phyloP scores from a whole-genome alignment of 2,797 vertebrate genomes.

The Bradypus variegatus region DNA sequence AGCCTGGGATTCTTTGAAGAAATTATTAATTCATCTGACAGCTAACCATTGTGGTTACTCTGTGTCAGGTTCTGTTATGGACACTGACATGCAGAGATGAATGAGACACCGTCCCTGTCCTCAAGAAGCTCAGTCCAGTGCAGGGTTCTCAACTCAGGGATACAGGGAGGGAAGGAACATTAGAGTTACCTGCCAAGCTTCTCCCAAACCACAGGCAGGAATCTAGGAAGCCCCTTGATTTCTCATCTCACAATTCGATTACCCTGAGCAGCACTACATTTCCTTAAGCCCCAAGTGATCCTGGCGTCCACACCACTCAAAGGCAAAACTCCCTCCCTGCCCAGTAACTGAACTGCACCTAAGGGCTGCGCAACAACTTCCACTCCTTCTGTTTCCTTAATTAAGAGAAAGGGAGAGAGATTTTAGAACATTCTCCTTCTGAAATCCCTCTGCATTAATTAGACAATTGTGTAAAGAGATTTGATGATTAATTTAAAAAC shows the following conservation, averaged over 20 bases:
- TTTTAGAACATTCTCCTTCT: slow-evolving; percentile 16
- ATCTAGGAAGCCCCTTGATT: background rate
- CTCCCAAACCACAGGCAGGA: background rate
- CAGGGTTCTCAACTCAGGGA: background rate
- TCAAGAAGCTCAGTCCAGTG: background rate
- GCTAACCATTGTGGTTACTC: background rate
- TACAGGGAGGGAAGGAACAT: background rate
- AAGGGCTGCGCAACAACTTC: background rate
- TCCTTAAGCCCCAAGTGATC: background rate
- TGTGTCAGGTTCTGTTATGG: background rate
- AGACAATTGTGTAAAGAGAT: slow-evolving; percentile 34
- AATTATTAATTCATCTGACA: background rate
- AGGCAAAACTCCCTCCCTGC: background rate
- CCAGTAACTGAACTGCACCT: background rate
- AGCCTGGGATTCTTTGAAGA: background rate
- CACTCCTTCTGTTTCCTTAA: background rate
- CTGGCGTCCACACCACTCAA: background rate
- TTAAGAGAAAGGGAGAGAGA: background rate
- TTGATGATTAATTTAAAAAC: slow-evolving; percentile 46
- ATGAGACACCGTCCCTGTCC: background rate
- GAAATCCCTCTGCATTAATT: slow-evolving; percentile 50
- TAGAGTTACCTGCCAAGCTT: background rate
- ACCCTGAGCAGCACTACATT: background rate
- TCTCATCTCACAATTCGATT: background rate
- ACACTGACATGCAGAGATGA: background rate